A percentile compares a stretch with the other conserved stretches of the same genome.
These are phyloP conservation scores for Ceratotherium simum DNA, from an alignment of 2,113 vertebrate species.

Conservation along the genomic window DNA sequence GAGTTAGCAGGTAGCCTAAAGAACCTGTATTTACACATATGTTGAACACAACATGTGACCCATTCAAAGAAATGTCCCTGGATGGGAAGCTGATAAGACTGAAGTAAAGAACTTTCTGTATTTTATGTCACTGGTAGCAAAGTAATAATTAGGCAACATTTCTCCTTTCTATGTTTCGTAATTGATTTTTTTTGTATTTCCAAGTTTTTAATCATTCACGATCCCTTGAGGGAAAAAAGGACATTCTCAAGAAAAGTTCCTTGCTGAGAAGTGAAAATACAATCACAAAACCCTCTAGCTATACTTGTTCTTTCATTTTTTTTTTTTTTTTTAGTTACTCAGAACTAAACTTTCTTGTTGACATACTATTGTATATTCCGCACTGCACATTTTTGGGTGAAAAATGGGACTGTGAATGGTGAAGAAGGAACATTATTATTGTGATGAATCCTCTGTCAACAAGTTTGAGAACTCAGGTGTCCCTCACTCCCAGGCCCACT, in stretches of 20 bases:
- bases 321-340: not conserved
- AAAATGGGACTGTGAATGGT: not conserved
- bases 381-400: not conserved
- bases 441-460: not conserved
- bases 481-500: not conserved
- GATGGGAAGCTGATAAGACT: not conserved
- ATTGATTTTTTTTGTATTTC: constrained; percentile 45
- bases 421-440: not conserved
- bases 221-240: not conserved
- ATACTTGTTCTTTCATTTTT: not conserved
- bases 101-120: not conserved
- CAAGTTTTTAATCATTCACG: constrained; percentile 52
- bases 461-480: not conserved
- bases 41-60: not conserved
- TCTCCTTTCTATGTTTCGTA: not conserved
- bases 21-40: not conserved
- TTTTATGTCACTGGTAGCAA: not conserved
- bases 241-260: not conserved
- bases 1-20: not conserved
- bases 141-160: not conserved
- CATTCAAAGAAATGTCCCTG: not conserved
- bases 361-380: not conserved
- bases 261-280: not conserved
- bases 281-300: not conserved
- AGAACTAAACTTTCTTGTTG: not conserved